These are phyloP conservation scores for Xestoiulus laeticollis DNA, from an alignment of 2,888 invertebrate genomes.

Conservation along the genomic window DNA sequence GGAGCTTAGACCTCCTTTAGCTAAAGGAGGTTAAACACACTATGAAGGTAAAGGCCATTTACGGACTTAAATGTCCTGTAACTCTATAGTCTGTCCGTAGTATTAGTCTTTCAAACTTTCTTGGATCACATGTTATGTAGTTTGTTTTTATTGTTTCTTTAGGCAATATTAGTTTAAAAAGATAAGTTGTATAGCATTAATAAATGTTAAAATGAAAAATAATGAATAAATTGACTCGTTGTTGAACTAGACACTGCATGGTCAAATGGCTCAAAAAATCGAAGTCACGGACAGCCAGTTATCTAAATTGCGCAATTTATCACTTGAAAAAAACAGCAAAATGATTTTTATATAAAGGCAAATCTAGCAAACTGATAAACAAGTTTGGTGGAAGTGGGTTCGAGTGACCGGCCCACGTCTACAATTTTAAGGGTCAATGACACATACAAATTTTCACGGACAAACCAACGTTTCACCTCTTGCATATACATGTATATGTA, in stretches of 20 bases:
- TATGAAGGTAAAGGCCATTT: too few relatives aligned
- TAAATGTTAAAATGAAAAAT: too few relatives aligned
- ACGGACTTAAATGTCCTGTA: too few relatives aligned
- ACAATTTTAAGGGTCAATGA: not conserved
- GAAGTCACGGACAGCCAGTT: not conserved
- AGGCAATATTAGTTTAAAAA: too few relatives aligned
- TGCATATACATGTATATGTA: not conserved
- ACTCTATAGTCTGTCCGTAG: too few relatives aligned
- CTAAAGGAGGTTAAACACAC: too few relatives aligned
- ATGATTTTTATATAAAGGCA: not conserved
- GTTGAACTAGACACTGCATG: not conserved
- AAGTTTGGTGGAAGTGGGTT: not conserved
- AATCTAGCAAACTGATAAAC: not conserved
- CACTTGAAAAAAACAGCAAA: not conserved
- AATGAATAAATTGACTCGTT: not conserved
- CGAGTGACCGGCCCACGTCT: not conserved
- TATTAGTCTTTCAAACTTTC: too few relatives aligned
- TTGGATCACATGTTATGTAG: too few relatives aligned
- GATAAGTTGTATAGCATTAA: too few relatives aligned
- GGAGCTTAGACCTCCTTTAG: too few relatives aligned
- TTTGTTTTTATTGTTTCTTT: too few relatives aligned
- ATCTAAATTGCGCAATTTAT: not conserved
- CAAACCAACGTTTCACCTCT: not conserved
- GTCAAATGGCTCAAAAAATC: not conserved
- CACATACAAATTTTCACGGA: not conserved